phyloP scores from a whole-genome alignment of 2,113 vertebrate genomes.

The Excalfactoria chinensis region DNA sequence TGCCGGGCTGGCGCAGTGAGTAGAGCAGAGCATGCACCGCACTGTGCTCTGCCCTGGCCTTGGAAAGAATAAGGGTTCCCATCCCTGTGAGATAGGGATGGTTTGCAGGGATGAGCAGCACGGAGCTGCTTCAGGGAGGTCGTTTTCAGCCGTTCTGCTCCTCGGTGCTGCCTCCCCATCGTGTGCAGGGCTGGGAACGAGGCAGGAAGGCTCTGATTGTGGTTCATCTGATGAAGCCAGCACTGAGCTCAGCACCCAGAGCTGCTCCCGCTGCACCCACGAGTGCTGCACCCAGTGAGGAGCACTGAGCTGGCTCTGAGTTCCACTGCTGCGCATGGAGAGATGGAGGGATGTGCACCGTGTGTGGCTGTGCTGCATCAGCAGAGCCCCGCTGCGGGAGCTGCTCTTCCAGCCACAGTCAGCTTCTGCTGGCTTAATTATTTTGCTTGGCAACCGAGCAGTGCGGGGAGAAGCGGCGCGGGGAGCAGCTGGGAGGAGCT shows the following conservation, averaged over 20 bases:
- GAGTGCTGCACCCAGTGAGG: not conserved
- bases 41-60: not conserved
- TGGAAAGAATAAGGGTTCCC: not conserved
- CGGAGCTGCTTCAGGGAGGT: not conserved
- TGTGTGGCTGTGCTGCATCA: not conserved
- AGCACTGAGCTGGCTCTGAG: not conserved
- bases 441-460: rapidly evolving
- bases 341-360: not conserved
- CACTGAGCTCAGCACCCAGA: rapidly evolving
- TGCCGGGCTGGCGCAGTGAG: not conserved
- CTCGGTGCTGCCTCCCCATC: rapidly evolving
- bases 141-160: not conserved
- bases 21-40: not conserved
- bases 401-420: not conserved
- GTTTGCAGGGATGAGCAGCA: not conserved
- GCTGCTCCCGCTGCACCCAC: not conserved
- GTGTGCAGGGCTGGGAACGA: not conserved
- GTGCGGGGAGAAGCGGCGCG: not conserved
- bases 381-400: not conserved
- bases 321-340: not conserved
- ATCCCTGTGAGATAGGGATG: not conserved
- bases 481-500: not conserved
- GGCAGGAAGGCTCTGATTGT: rapidly evolving
- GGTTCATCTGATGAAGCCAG: rapidly evolving
- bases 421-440: not conserved